phyloP scores from a whole-genome alignment of 2,888 invertebrate genomes.

The Cordilura impudica region DNA sequence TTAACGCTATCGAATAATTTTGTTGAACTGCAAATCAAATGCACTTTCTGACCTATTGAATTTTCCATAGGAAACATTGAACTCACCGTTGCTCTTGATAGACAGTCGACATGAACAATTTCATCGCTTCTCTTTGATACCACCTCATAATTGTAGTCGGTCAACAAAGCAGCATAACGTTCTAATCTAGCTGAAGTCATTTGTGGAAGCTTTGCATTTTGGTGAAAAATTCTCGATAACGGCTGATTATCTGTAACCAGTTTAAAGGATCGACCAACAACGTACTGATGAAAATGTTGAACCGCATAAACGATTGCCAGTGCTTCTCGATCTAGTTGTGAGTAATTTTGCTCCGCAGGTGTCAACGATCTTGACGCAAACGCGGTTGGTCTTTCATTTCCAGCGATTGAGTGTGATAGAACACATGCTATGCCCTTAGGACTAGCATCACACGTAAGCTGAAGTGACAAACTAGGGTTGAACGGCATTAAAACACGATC shows the following conservation, averaged over 20 bases:
- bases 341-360: conserved; percentile 27
- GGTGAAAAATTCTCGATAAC: no score
- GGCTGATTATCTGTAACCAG: conserved; percentile 52
- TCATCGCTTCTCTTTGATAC: conserved; percentile 25
- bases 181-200: conserved; percentile 41
- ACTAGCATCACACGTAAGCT: conserved; percentile 48
- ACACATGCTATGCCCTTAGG: conserved; percentile 49
- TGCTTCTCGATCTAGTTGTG: not conserved
- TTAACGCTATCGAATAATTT: conserved; percentile 34
- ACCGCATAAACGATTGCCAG: not conserved
- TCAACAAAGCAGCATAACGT: conserved; percentile 45
- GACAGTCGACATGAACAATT: conserved; percentile 46
- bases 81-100: no score
- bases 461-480: conserved; percentile 33
- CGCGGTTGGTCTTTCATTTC: conserved; percentile 31
- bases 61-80: no score
- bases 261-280: conserved; percentile 34
- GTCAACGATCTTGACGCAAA: conserved; percentile 44
- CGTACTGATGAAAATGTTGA: no score
- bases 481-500: conserved; percentile 42
- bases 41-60: conserved; percentile 12
- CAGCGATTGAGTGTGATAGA: conserved; percentile 31
- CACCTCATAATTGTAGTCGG: conserved; percentile 41
- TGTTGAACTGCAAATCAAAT: conserved; percentile 7
- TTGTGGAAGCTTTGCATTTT: no score